Evolutionary conservation across 2,797 vertebrate species (phyloP), one percentile per base, ranked within the genome.

Genomic region (Mergus octosetaceus): DNA sequence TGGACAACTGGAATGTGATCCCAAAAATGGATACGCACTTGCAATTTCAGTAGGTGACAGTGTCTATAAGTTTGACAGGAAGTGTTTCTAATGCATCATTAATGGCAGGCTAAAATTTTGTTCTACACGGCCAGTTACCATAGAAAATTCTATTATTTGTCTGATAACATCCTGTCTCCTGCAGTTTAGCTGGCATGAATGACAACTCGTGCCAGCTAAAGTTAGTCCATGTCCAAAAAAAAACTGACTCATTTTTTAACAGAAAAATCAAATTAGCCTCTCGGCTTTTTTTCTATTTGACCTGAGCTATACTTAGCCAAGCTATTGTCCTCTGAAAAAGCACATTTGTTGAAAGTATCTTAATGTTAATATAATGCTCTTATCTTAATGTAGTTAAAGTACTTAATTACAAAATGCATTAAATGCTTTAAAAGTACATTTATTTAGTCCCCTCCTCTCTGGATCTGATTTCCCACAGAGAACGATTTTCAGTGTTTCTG

Each of bases 201-300:
- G 7, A 79, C 66, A 78, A 30, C 28, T 7, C 39, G n/a, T 45
- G 43, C 18, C 43, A 45, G 43, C 43, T 45, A 45, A 51, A 66
- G 41, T 69, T 65, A 76, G 83, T 93, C 47, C 65, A 34, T 1
- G 7, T 36, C 2, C 5, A 53, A 73, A 84, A 73, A 83, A 73
- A 56, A 39, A 22, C 62, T 8, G 73, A 43, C 49, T 79, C 39
- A 2, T 65, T 75, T 75, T 32, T 45, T 28, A 81, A 49, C 24
- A 92, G 65, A 85, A 93, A 85, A 85, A 89, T 75, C 53, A 82
- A 80, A 95, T 95, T 60, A 88, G 17, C 72, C 87, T 75, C 61
- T 73, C 39, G 73, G 72, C 72, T 93, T 92, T 62, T 62, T 76
- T 73, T 87, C 61, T 69, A 5, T 76, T 49, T 87, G 87, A 94